A percentile compares a stretch with the other conserved stretches of the same genome.
Conservation (phyloP, 1,140 invertebrate species). For the Pentalonia nigronervosa region DNA sequence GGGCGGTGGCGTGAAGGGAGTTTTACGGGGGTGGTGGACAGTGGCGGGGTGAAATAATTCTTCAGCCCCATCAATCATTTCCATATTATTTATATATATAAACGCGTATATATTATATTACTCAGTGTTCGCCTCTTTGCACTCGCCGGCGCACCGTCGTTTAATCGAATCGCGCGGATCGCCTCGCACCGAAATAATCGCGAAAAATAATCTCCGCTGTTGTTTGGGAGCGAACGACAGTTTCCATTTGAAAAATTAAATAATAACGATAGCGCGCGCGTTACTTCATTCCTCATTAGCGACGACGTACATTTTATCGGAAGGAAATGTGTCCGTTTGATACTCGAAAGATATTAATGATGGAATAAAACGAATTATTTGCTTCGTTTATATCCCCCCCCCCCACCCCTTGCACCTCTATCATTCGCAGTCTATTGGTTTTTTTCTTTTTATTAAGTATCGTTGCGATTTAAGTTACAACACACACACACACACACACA, state of each 20-base stretch:
- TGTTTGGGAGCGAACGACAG: not conserved
- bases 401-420: too few species aligned
- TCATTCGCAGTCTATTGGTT: not conserved
- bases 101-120: not conserved
- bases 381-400: not conserved
- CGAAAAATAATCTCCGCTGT: not conserved
- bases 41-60: not conserved
- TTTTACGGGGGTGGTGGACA: not conserved
- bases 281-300: slow-evolving; percentile 19
- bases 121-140: not conserved
- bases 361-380: not conserved
- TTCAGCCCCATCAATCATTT: not conserved
- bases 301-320: not conserved
- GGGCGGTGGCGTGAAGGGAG: not conserved
- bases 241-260: slow-evolving; percentile 38
- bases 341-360: slow-evolving; percentile 29
- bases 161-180: not conserved
- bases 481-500: too few species aligned
- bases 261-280: slow-evolving; percentile 19
- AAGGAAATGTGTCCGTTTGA: not conserved
- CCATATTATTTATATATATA: not conserved
- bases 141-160: not conserved
- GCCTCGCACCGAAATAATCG: not conserved
- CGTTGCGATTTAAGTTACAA: not conserved
- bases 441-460: slow-evolving; percentile 1